phyloP scores from a whole-genome alignment of 2,113 vertebrate genomes.

The Ginglymostoma cirratum region DNA sequence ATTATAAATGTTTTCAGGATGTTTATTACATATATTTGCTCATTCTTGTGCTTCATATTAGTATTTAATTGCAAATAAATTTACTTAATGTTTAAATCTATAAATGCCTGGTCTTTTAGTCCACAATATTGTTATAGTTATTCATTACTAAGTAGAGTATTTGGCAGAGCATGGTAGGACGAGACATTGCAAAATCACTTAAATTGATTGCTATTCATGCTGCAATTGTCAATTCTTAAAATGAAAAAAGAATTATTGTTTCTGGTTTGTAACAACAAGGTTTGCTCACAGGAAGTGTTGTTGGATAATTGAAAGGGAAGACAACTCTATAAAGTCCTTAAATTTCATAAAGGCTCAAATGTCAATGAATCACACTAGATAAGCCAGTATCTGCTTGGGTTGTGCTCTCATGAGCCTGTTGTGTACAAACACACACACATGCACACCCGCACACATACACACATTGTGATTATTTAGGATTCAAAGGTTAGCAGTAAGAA shows the following conservation, averaged over 20 bases:
- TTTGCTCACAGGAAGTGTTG: not conserved
- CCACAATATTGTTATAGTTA: not conserved
- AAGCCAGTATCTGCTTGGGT: too few species aligned
- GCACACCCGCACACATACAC: not conserved
- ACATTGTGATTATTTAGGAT: not conserved
- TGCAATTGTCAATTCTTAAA: not conserved
- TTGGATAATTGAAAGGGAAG: not conserved
- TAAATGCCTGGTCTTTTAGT: not conserved
- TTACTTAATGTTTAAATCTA: not conserved
- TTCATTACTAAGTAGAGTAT: not conserved
- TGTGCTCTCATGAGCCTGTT: too few species aligned
- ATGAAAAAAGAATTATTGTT: not conserved
- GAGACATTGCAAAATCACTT: not conserved
- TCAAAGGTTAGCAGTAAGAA: not conserved
- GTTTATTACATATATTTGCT: not conserved
- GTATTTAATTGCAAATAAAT: not conserved
- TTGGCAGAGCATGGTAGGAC: not conserved
- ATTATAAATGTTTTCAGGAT: not conserved
- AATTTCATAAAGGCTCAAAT: not conserved
- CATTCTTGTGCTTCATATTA: not conserved
- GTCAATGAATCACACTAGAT: not conserved
- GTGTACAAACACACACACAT: too few species aligned
- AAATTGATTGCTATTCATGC: not conserved
- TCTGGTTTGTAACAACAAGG: not conserved
- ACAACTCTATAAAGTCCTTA: not conserved